Conservation (phyloP, 2,888 invertebrate species). For the Ommatoiulus sabulosus region DNA sequence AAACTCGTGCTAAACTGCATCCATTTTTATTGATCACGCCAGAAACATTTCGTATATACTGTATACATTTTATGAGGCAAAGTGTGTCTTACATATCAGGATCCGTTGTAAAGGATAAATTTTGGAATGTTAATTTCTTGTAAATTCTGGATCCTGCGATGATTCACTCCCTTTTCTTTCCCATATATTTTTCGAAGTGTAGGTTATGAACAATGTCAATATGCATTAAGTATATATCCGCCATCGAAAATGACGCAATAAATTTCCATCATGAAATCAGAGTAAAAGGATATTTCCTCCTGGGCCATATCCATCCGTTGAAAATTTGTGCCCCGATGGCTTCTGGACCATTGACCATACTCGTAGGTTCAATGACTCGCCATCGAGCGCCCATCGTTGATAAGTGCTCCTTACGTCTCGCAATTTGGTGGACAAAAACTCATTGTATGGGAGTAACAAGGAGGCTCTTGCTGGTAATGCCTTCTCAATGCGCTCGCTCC, state of each 20-base stretch:
- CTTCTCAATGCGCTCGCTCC: conserved; percentile 10
- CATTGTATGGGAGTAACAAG: conserved; percentile 25
- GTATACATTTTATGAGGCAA: too few relatives aligned
- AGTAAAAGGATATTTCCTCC: not conserved
- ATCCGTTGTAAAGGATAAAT: too few relatives aligned
- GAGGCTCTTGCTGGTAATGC: not conserved
- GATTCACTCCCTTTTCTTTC: too few relatives aligned
- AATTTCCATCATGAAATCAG: not conserved
- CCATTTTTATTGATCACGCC: too few relatives aligned
- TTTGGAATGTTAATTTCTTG: too few relatives aligned
- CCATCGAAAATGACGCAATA: not conserved
- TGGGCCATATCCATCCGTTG: not conserved
- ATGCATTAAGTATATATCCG: not conserved
- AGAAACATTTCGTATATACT: too few relatives aligned
- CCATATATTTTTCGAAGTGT: too few relatives aligned
- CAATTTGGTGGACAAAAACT: conserved; percentile 16
- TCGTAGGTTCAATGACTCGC: not conserved
- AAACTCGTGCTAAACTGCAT: too few relatives aligned
- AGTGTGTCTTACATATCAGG: too few relatives aligned
- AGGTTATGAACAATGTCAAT: not conserved
- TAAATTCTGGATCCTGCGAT: too few relatives aligned
- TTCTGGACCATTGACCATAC: conserved; percentile 3
- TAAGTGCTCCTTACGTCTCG: not conserved
- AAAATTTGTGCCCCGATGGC: not conserved
- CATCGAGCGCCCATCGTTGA: not conserved